Evolutionary conservation across 2,888 invertebrate species (phyloP), one percentile per base, ranked within the genome.

Genomic region (Nasonia oneida): DNA sequence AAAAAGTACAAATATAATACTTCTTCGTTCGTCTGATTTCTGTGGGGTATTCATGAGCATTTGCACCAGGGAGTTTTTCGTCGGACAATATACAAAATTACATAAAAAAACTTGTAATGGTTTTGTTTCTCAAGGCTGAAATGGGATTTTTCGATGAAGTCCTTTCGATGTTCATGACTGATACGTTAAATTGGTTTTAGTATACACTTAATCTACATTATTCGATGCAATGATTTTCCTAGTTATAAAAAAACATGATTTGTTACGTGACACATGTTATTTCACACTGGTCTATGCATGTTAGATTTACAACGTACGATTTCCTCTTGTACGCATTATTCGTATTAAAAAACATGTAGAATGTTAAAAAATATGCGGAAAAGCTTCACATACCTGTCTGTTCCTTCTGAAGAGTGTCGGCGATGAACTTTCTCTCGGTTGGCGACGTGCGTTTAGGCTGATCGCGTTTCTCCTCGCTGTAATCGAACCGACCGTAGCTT

Each of bases 361-460:
- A 74, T 50, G 4, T 53, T 42, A 74, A 37, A 50, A 29, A 14
- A 67, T 53, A 3, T 70, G 4, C n/a, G 37, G 14, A 61, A 5
- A 12, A 18, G 5, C 53, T 23, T 3, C 8, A 10, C 83, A 23
- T 92, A 93, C 93, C 93, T 92, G 91, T 90, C 87, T 92, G 91
- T 87, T 92, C 91, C 87, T 91, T 92, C 87, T 91, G 91, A 82
- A 92, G 89, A 29, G 91, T 91, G 85, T 93, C 92, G n/a, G 90
- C 89, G 87, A 93, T 92, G 87, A 92, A 91, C 89, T 93, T 93
- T 80, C 90, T 92, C 73, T 93, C 92, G 3, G 89, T 88, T 3
- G 93, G 92, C 23, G 93, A 92, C 3, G 90, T 90, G 3, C 91
- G 90, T 84, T 93, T 93, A 23, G 93, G 92, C 79, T 91, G 90